Percentiles rank a stretch among this genome's conserved stretches.
phyloP scores from a whole-genome alignment of 2,113 vertebrate species.

The Lethenteron reissneri region DNA sequence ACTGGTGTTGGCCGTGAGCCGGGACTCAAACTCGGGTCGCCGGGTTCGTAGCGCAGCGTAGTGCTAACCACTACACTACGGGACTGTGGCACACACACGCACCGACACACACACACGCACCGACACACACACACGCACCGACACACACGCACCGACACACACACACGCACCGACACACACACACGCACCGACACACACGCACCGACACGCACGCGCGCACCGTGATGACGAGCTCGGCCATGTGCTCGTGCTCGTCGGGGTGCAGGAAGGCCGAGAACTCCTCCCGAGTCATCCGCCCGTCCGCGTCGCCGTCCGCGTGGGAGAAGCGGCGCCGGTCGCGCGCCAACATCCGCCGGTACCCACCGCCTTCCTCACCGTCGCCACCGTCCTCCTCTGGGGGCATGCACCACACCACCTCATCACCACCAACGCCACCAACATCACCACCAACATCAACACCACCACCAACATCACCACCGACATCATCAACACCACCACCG shows the following conservation, averaged over 20 bases:
- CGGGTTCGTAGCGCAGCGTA: no score
- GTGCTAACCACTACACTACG: no score
- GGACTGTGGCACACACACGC: not conserved
- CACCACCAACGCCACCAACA: no score
- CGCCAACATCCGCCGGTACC: conserved; percentile 45
- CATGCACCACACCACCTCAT: no score
- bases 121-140: not conserved
- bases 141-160: not conserved
- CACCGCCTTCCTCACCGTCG: not conserved
- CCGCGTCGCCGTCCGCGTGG: conserved; percentile 45
- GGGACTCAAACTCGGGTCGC: no score
- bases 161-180: not conserved
- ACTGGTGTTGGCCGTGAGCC: no score
- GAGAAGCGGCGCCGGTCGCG: conserved; percentile 77
- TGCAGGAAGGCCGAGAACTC: conserved; percentile 90
- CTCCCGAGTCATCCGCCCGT: conserved; percentile 47
- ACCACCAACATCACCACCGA: no score
- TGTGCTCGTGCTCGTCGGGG: conserved; percentile 89
- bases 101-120: not conserved
- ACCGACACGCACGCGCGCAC: conserved; percentile 26
- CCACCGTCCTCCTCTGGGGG: not conserved
- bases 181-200: no score
- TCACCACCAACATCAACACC: no score
- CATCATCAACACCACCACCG: no score
- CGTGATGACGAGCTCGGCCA: conserved; percentile 76